Evolutionary conservation across 2,113 vertebrate species (phyloP).

Genomic region (Galemys pyrenaicus): DNA sequence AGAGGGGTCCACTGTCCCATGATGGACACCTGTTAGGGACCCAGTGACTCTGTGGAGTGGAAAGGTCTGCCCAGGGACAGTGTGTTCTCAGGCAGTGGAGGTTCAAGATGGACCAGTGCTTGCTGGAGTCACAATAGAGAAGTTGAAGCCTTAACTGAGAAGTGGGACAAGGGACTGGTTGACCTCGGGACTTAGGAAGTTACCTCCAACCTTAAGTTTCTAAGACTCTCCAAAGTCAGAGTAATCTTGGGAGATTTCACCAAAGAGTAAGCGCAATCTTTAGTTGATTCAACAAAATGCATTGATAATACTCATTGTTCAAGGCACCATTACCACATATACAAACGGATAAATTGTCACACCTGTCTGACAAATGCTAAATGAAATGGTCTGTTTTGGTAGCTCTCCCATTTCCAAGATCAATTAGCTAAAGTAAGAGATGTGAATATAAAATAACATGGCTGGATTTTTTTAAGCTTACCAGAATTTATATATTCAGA

Average conservation of each 20-base stretch:
- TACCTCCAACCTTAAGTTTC: background rate
- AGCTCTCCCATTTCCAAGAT: background rate
- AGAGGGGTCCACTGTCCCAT: background rate
- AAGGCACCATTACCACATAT: background rate
- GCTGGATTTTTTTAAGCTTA: background rate
- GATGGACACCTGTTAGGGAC: background rate
- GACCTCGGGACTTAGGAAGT: background rate
- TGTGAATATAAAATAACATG: background rate
- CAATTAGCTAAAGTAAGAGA: background rate
- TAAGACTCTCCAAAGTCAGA: background rate
- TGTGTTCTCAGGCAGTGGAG: background rate
- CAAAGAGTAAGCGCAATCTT: background rate
- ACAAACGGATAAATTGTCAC: background rate
- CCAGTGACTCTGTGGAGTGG: background rate
- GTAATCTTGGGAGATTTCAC: slow-evolving; percentile 8
- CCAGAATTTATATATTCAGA: background rate
- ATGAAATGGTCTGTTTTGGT: background rate
- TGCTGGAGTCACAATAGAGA: background rate
- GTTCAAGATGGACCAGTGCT: background rate
- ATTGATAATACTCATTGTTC: background rate
- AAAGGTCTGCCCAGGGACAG: background rate
- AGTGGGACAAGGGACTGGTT: no score
- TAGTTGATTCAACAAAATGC: background rate
- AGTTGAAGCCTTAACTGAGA: background rate
- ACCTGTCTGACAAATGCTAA: background rate